Conservation (phyloP, 2,113 vertebrate species). For the Agelaius phoeniceus region DNA sequence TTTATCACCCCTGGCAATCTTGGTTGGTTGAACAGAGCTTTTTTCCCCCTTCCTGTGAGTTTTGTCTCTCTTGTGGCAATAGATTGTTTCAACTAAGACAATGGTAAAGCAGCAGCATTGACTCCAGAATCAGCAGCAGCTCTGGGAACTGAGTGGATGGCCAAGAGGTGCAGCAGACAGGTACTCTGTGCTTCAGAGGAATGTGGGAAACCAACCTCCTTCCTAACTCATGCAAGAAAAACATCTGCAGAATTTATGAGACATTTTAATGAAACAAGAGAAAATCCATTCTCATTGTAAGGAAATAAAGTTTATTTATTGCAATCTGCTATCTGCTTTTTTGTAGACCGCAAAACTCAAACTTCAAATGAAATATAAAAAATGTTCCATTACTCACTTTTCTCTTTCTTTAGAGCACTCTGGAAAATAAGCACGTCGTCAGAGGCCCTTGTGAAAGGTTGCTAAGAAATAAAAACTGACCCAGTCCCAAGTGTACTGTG, state of each 20-base stretch:
- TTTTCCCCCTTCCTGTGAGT: not conserved
- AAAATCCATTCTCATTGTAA: not conserved
- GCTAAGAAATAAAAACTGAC: constrained; percentile 53
- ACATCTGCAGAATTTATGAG: not conserved
- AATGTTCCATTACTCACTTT: constrained; percentile 51
- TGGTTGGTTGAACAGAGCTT: not conserved
- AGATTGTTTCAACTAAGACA: not conserved
- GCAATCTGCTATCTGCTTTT: not conserved
- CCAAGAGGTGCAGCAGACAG: not conserved
- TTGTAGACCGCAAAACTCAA: not conserved
- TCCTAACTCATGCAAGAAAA: not conserved
- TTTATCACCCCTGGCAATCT: not conserved
- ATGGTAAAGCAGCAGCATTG: not conserved
- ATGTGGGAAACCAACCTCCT: not conserved
- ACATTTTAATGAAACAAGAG: not conserved
- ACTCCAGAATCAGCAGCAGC: not conserved
- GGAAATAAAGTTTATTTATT: not conserved
- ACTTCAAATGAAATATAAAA: constrained; percentile 23
- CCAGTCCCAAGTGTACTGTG: constrained; percentile 24
- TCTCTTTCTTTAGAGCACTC: constrained; percentile 14
- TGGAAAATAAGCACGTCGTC: constrained; percentile 28
- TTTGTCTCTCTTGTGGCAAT: not conserved
- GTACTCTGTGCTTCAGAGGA: not conserved
- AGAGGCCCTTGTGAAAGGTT: constrained; percentile 21
- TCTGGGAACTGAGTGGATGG: not conserved